phyloP scores from a whole-genome alignment of 2,888 invertebrate species.

The Pelosia muscerda region DNA sequence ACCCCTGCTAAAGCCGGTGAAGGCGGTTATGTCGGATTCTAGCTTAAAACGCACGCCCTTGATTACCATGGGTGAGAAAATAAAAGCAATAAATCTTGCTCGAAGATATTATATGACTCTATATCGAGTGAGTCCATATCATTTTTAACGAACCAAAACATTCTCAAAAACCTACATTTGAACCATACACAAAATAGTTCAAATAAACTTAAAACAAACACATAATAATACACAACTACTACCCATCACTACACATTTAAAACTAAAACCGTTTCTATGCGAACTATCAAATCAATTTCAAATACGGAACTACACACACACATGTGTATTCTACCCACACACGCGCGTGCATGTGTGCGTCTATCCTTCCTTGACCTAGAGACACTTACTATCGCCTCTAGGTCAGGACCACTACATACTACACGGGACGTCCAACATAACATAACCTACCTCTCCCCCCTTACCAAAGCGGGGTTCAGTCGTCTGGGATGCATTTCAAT shows the following conservation, averaged over 20 bases:
- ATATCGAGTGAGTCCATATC: too few species aligned
- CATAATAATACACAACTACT: slow-evolving; percentile 21
- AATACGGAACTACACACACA: slow-evolving; percentile 41
- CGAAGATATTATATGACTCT: too few species aligned
- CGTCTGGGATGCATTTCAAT: slow-evolving; percentile 60
- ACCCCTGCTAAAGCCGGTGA: too few species aligned
- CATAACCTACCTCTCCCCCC: slow-evolving; percentile 56
- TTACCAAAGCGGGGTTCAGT: slow-evolving; percentile 23
- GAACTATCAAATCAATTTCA: slow-evolving; percentile 29
- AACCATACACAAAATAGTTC: neutral
- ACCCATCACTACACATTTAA: slow-evolving; percentile 30
- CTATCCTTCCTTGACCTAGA: slow-evolving; percentile 86
- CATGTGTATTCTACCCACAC: slow-evolving; percentile 28
- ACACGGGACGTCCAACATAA: slow-evolving; percentile 66
- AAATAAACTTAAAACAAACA: neutral
- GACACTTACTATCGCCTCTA: slow-evolving; percentile 80
- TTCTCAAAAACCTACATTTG: too few species aligned
- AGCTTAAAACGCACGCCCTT: too few species aligned
- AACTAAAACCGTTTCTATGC: slow-evolving; percentile 38
- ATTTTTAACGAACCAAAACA: too few species aligned
- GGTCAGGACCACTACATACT: slow-evolving; percentile 84
- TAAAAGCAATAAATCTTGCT: too few species aligned
- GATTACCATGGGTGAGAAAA: too few species aligned
- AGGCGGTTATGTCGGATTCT: too few species aligned
- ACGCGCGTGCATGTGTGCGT: slow-evolving; percentile 71